Percentiles rank a stretch among this genome's conserved stretches.
Evolutionary conservation across 2,888 invertebrate genomes (phyloP).

Genomic region (Drosophila macrospina): DNA sequence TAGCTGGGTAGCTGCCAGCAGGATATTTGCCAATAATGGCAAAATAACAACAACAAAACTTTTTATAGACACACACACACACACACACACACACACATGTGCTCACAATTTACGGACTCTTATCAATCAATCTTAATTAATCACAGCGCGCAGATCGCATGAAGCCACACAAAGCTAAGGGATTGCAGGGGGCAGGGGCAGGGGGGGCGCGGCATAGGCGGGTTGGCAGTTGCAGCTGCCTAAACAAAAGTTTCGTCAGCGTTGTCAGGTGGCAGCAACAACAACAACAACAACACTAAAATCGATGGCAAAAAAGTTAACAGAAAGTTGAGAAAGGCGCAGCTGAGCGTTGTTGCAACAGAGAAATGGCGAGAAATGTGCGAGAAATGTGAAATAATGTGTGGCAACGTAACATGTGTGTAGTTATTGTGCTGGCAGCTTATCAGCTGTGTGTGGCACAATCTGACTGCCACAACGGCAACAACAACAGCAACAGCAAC

Average conservation of each 20-base stretch:
- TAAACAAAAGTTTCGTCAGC: conserved; percentile 69
- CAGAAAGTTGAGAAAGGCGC: conserved; percentile 12
- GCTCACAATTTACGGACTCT: conserved; percentile 57
- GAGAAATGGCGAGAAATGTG: conserved; percentile 23
- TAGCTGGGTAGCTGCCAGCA: conserved; percentile 68
- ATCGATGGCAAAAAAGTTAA: conserved; percentile 65
- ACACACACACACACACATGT: conserved; percentile 27
- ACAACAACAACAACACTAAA: conserved; percentile 34
- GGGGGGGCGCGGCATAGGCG: not conserved
- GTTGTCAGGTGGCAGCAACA: conserved; percentile 47
- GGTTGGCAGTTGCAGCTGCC: conserved; percentile 60
- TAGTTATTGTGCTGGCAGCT: conserved; percentile 47
- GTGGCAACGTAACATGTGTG: conserved; percentile 32
- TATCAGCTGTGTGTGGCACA: conserved; percentile 51
- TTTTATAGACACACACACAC: conserved; percentile 74
- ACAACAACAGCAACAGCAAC: conserved; percentile 2
- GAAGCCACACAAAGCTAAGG: conserved; percentile 48
- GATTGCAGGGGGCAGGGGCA: not conserved
- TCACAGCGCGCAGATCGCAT: conserved; percentile 83
- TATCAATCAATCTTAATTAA: conserved; percentile 86
- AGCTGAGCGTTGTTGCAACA: conserved; percentile 13
- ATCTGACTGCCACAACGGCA: conserved; percentile 28
- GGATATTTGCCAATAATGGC: conserved; percentile 80
- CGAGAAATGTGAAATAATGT: conserved; percentile 9
- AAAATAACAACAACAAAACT: too few species aligned